Base-by-base conservation (phyloP, 2,797 vertebrate genomes). In the Enteromius trimaculatus region DNA sequence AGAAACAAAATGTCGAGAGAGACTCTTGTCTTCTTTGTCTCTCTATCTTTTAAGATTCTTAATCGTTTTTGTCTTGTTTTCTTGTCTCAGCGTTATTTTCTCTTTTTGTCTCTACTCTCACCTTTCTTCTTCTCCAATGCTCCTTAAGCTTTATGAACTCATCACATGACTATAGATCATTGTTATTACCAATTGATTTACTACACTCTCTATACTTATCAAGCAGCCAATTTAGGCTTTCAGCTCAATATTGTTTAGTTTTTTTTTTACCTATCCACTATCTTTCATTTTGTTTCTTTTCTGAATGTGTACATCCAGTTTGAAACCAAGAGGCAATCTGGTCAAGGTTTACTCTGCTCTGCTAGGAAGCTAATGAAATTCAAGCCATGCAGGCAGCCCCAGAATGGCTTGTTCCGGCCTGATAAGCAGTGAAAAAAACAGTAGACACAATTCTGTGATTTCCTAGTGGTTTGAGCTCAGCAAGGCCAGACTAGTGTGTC, bases 351-450 rank as follows among this genome's bases (percentile, higher is more conserved):
- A 88, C 89, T 91, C 89, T 89, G 90, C 89, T 91, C 90, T 90
- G 90, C 88, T 88, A 84, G 88, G 89, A 90, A 82, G 75, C 90
- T 93, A 93, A 94, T 94, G 92, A 93, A 91, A 95, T 93, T 93
- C 90, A 91, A 92, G 87, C 89, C 90, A 86, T 88, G 81, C 90
- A 87, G 86, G 85, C 86, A 80, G 87, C 87, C 89, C 88, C 89
- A 90, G 88, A 93, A 92, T 90, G 90, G 84, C 88, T 91, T 81
- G 88, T 93, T 93, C 91, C 92, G 90, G 90, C 88, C 92, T 89
- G 90, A 93, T 93, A 90, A 91, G 90, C 91, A 84, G 64, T 58
- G 79, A 78, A 87, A 84, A 89, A 88, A 87, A 47, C 65, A 86
- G 47, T 87, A 89, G 88, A 90, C 58, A 89, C 87, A 88, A 86